These are phyloP conservation scores for Remorina albescens DNA, from an alignment of 2,797 vertebrate species.

Conservation along the genomic window DNA sequence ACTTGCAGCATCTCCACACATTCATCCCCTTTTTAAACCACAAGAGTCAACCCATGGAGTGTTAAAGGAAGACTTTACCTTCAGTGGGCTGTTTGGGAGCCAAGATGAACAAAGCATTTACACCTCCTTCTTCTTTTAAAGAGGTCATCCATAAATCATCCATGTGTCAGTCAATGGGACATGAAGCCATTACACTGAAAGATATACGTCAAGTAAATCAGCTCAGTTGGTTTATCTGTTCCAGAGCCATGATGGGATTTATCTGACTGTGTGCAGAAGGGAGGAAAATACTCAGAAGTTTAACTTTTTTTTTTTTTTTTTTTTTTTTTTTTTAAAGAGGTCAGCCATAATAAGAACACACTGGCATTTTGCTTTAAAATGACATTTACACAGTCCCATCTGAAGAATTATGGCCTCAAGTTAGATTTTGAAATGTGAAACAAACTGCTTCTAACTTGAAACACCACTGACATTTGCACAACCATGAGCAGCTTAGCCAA, in stretches of 20 bases:
- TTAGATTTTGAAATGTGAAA: conserved; percentile 65
- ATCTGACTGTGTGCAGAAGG: neutral
- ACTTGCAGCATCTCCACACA: neutral
- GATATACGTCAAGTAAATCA: neutral
- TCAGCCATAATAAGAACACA: conserved; percentile 56
- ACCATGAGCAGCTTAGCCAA: conserved; percentile 16
- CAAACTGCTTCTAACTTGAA: conserved; percentile 57
- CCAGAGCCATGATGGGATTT: neutral
- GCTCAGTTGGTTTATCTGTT: neutral
- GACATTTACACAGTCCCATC: conserved; percentile 65
- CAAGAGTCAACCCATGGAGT: too few species aligned
- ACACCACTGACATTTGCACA: conserved; percentile 68
- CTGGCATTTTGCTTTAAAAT: conserved; percentile 72
- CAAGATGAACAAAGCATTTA: conserved; percentile 19
- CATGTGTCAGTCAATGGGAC: conserved; percentile 25
- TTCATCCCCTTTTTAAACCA: neutral
- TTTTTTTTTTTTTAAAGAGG: conserved; percentile 59
- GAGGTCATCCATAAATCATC: too few species aligned
- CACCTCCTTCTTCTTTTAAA: too few species aligned
- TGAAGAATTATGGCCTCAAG: conserved; percentile 52
- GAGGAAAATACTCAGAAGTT: conserved; percentile 51
- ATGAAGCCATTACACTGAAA: conserved; percentile 10
- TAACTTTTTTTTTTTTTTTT: conserved; percentile 47
- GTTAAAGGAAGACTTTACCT: conserved; percentile 7
- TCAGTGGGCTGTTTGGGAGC: conserved; percentile 1